Evolutionary conservation across 35 echinoderm and acorn worm genomes (phyloP).

Genomic region (Heliocidaris erythrogramma): DNA sequence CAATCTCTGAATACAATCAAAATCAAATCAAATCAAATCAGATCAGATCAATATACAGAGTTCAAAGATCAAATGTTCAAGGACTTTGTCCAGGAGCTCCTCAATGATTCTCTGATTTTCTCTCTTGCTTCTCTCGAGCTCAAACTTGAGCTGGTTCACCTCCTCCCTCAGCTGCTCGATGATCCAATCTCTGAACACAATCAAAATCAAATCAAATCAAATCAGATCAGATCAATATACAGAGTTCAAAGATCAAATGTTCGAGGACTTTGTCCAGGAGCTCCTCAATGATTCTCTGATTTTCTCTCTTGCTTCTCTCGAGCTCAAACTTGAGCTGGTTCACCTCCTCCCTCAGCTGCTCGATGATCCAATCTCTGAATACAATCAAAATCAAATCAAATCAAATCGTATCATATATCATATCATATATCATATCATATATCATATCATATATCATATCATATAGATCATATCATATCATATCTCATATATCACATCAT

Average conservation of each 20-base stretch:
- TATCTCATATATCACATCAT: too few species aligned
- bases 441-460: too few species aligned
- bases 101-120: slow-evolving; percentile 96
- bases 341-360: slow-evolving; percentile 84
- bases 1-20: slow-evolving; percentile 62
- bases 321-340: slow-evolving; percentile 87
- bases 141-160: slow-evolving; percentile 84
- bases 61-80: background rate
- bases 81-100: slow-evolving; percentile 25
- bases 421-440: too few species aligned
- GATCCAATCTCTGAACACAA: slow-evolving; percentile 67
- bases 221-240: background rate
- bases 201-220: too few species aligned
- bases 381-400: background rate
- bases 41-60: background rate
- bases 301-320: slow-evolving; percentile 73
- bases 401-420: too few species aligned
- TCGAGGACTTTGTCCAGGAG: background rate
- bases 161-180: slow-evolving; percentile 90
- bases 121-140: slow-evolving; percentile 71
- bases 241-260: background rate
- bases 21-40: too few species aligned
- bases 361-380: slow-evolving; percentile 82
- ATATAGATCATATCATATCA: too few species aligned
- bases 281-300: slow-evolving; percentile 91